These are phyloP conservation scores for Apostichopus californicus DNA, from an alignment of 35 echinoderm and acorn worm species.

Conservation along the genomic window DNA sequence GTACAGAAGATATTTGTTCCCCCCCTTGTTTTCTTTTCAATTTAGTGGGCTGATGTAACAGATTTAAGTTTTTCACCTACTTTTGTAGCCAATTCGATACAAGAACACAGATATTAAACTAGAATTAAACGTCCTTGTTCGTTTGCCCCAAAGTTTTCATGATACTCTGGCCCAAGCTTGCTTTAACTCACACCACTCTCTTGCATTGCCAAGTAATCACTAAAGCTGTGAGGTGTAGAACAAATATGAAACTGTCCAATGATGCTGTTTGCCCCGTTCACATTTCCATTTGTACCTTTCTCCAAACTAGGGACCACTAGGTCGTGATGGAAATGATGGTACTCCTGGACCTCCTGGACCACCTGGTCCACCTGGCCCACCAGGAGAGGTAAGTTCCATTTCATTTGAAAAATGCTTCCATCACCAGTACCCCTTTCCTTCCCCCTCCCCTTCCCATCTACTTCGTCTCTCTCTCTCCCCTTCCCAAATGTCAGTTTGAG, in stretches of 20 bases:
- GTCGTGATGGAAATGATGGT: constrained; percentile 49
- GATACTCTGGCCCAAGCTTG: not conserved
- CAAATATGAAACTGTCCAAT: not conserved
- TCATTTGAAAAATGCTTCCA: too few relatives aligned
- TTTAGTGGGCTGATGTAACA: too few relatives aligned
- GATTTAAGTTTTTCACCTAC: too few relatives aligned
- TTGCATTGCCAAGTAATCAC: not conserved
- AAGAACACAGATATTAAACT: too few relatives aligned
- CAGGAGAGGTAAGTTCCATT: constrained; percentile 63
- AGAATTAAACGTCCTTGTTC: too few relatives aligned
- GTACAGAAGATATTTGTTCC: too few relatives aligned
- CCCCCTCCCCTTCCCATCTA: not conserved
- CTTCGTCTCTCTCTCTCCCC: not conserved
- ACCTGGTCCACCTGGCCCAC: constrained; percentile 67
- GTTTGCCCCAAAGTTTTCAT: too few relatives aligned
- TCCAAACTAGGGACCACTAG: constrained; percentile 22
- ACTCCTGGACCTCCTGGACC: constrained; percentile 37
- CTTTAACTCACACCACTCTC: not conserved
- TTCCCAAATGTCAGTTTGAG: too few relatives aligned
- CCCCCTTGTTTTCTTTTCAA: too few relatives aligned
- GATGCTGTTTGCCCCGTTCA: too few relatives aligned
- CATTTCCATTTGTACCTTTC: not conserved
- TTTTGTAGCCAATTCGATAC: too few relatives aligned
- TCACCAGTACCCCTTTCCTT: not conserved
- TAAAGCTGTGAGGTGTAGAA: not conserved